These are phyloP conservation scores for Erebia aethiops DNA, from an alignment of 2,888 invertebrate genomes.

Conservation along the genomic window DNA sequence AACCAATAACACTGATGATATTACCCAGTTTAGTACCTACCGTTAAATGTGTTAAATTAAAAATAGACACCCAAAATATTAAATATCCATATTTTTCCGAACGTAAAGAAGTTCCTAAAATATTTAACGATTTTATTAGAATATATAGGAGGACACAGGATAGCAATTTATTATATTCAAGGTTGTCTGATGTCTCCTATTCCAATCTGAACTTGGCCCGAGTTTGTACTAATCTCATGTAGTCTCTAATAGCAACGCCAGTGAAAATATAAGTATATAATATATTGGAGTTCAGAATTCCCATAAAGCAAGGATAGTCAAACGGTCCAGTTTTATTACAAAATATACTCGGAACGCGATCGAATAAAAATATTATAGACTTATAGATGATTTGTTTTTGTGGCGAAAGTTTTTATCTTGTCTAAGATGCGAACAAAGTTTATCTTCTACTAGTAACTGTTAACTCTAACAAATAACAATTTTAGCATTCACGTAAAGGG, in stretches of 20 bases:
- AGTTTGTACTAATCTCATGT: background rate
- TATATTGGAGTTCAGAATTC: background rate
- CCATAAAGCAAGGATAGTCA: background rate
- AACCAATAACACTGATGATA: no score
- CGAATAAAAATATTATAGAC: background rate
- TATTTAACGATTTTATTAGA: background rate
- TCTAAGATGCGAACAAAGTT: background rate
- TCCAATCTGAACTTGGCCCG: constrained; percentile 7
- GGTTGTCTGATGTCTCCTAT: background rate
- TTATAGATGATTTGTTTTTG: background rate
- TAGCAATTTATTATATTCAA: constrained; percentile 11
- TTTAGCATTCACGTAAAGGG: background rate
- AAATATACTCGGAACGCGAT: background rate
- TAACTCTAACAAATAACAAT: no score
- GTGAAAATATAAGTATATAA: background rate
- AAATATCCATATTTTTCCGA: no score
- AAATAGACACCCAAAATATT: no score
- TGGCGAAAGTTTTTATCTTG: background rate
- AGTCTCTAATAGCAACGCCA: background rate
- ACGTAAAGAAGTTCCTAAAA: no score
- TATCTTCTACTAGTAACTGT: background rate
- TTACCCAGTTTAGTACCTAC: no score
- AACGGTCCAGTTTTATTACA: background rate
- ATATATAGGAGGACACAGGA: background rate
- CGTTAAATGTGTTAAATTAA: no score